Evolutionary conservation across 2,888 invertebrate species (phyloP), one percentile per base, ranked within the genome.

Genomic region (Spodoptera littoralis): DNA sequence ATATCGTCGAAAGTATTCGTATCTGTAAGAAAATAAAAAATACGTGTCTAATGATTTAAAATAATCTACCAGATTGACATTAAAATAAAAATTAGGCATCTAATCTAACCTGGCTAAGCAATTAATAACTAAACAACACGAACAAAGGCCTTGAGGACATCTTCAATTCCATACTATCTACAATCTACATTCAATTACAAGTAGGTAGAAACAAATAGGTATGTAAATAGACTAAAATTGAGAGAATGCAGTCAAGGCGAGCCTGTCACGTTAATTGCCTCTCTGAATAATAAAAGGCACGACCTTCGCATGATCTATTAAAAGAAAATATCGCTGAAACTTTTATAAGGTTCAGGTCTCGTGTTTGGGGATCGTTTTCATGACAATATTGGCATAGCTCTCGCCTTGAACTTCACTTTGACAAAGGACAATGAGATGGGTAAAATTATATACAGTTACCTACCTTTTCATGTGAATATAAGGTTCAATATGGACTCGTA

Each of bases 181-280:
- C 36, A 36, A 61, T 59, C 61, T 60, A 53, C 59, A 68, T 55
- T 49, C 60, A 71, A 58, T 55, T 18, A 11, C 12, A 50, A 43
- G 18, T 47, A 59, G 27, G 13, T 41, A 49, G 9, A 41, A 49
- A 42, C 53, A 30, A 44, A 60, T 30, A 30, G 4, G 6, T 36
- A 46, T 43, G 52, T 44, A 36, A 65, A 60, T 52, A 24, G 36
- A 24, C 48, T 45, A 44, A 63, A 58, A 47, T 46, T n/a, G 36
- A 49, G 13, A 56, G 43, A 73, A 62, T 60, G 61, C 49, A 63
- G 59, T 64, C 76, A 76, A 76, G 77, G 76, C n/a, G 13, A 71
- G 13, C 53, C 30, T 53, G 50, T 48, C 47, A 49, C 43, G 61
- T 24, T 27, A 53, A 56, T 48, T 46, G 49, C 43, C 59, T 54